Percentiles rank a stretch among this genome's conserved stretches.
Evolutionary conservation across 2,888 invertebrate species (phyloP).

Genomic region (Pheosia tremula): DNA sequence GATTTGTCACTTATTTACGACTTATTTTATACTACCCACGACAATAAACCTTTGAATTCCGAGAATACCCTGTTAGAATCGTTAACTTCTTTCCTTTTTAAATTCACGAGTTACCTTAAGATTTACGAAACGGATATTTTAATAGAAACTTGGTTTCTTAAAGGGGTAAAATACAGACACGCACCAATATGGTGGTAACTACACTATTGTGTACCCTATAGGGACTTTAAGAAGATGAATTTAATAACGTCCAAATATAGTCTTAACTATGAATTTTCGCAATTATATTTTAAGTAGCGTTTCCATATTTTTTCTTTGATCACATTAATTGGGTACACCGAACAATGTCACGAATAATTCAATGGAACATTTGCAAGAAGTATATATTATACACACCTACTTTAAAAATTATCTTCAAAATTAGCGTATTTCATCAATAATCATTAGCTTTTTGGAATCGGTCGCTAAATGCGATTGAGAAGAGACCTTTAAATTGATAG

Average conservation of each 20-base stretch:
- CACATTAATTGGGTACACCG: slow-evolving; percentile 3
- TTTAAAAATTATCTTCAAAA: neutral
- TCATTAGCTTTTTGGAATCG: too few species aligned
- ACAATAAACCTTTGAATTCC: neutral
- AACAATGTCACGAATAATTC: neutral
- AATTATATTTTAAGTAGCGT: slow-evolving; percentile 1
- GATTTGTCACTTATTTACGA: too few species aligned
- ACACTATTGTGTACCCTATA: neutral
- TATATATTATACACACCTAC: neutral
- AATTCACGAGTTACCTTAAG: neutral
- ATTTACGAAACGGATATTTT: neutral
- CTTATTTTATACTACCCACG: neutral
- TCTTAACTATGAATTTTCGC: neutral
- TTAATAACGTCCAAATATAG: slow-evolving; percentile 3
- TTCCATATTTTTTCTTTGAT: slow-evolving; percentile 4
- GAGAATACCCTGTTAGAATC: neutral
- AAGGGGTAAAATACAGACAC: neutral
- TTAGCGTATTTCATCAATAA: too few species aligned
- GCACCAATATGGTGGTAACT: neutral
- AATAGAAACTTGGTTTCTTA: neutral
- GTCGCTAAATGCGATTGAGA: too few species aligned
- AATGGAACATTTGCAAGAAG: too few species aligned
- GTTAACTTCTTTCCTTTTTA: neutral
- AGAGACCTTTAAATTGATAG: too few species aligned
- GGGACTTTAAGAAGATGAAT: neutral